phyloP scores from a whole-genome alignment of 2,888 invertebrate genomes.

The Elgonia sp. region DNA sequence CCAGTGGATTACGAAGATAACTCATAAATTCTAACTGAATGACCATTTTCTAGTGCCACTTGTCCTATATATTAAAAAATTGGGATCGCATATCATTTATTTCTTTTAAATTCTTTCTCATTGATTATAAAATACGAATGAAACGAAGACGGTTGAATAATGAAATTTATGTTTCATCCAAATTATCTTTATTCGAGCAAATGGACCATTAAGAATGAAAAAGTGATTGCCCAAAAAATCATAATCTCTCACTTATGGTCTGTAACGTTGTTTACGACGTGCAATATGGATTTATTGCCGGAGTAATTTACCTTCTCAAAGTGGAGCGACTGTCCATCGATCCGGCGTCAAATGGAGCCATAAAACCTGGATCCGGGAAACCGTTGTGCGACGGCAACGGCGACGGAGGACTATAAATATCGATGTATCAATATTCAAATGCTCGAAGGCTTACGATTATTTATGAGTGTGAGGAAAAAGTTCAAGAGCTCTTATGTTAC shows the following conservation, averaged over 20 bases:
- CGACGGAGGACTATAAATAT: slow-evolving; percentile 92
- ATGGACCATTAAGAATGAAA: slow-evolving; percentile 12
- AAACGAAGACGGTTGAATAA: neutral
- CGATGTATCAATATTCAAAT: slow-evolving; percentile 62
- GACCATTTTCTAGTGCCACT: neutral
- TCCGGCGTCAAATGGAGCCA: slow-evolving; percentile 92
- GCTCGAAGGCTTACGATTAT: slow-evolving; percentile 38
- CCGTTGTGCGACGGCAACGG: slow-evolving; percentile 97
- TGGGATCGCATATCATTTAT: too few relatives aligned
- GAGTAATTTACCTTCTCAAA: slow-evolving; percentile 87
- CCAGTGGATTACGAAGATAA: too few relatives aligned
- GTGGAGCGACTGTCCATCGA: slow-evolving; percentile 92
- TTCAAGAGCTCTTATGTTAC: slow-evolving; percentile 15
- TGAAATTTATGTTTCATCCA: neutral
- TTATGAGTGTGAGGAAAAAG: slow-evolving; percentile 9
- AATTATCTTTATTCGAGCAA: neutral
- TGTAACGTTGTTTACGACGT: slow-evolving; percentile 54
- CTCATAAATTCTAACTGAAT: too few relatives aligned
- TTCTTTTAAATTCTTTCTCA: too few relatives aligned
- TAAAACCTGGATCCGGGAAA: slow-evolving; percentile 91
- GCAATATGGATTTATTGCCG: slow-evolving; percentile 57
- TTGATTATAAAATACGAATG: too few relatives aligned
- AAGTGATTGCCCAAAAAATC: slow-evolving; percentile 30
- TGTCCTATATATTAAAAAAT: too few relatives aligned
- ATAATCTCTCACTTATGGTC: slow-evolving; percentile 46